These are phyloP conservation scores for Cichladusa arquata DNA, from an alignment of 2,113 vertebrate genomes.

Conservation along the genomic window DNA sequence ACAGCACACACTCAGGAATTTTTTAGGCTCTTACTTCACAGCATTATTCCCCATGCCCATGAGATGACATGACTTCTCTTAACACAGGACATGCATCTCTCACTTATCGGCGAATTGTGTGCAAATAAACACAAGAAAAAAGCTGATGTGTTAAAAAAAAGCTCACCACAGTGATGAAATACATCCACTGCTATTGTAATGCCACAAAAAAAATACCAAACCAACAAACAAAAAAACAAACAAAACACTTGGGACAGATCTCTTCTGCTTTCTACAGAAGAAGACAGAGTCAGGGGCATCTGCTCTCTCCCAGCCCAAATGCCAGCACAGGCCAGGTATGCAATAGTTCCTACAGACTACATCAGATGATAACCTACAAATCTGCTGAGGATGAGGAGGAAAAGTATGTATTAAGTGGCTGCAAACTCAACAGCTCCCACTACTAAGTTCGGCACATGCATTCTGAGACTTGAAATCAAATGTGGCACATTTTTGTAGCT, in stretches of 20 bases:
- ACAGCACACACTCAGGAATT: neutral
- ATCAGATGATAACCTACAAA: neutral
- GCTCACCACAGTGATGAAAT: neutral
- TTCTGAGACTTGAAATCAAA: neutral
- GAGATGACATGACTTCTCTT: neutral
- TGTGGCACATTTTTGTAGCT: neutral
- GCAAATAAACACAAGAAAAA: neutral
- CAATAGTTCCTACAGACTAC: neutral
- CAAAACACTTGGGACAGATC: neutral
- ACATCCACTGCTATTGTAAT: neutral
- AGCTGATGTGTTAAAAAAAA: neutral
- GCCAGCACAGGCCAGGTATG: neutral
- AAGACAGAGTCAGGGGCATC: fast-evolving
- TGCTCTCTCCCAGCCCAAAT: neutral
- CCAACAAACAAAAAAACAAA: neutral
- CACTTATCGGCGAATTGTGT: fast-evolving
- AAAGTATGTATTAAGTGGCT: neutral
- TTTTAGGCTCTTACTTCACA: neutral
- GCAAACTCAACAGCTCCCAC: neutral
- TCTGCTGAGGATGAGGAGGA: neutral
- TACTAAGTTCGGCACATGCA: fast-evolving
- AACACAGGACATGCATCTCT: neutral
- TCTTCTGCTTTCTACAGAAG: neutral
- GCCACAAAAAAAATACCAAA: neutral
- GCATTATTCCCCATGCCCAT: neutral